Conservation (phyloP, 2,888 invertebrate genomes). For the Melolontha melolontha region DNA sequence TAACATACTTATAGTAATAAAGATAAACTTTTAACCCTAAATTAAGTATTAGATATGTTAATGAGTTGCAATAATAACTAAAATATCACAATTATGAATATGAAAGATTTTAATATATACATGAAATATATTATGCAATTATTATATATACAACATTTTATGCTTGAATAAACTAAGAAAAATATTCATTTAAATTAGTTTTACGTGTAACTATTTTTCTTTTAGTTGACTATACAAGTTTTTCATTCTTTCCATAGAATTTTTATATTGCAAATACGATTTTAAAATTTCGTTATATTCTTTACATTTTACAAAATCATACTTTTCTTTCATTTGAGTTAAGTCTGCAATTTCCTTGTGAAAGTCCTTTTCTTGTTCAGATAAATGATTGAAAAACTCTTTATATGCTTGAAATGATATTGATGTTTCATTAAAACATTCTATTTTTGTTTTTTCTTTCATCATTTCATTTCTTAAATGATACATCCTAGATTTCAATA, state of each 20-base stretch:
- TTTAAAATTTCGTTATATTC: constrained; percentile 65
- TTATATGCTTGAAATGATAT: constrained; percentile 63
- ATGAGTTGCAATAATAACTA: too few relatives aligned
- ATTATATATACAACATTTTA: too few relatives aligned
- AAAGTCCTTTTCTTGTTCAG: constrained; percentile 60
- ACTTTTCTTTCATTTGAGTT: constrained; percentile 60
- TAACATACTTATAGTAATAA: too few relatives aligned
- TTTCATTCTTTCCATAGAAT: constrained; percentile 63
- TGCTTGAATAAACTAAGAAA: too few relatives aligned
- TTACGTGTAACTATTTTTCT: too few relatives aligned
- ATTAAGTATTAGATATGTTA: too few relatives aligned
- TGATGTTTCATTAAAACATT: constrained; percentile 65
- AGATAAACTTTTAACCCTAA: too few relatives aligned
- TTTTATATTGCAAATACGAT: constrained; percentile 62
- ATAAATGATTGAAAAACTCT: constrained; percentile 60
- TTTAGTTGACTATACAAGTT: constrained; percentile 53
- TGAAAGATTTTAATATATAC: neutral
- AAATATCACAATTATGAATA: too few relatives aligned
- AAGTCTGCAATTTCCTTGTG: constrained; percentile 61
- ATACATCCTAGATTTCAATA: constrained; percentile 60
- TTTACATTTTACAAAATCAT: constrained; percentile 62
- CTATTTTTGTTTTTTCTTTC: constrained; percentile 53
- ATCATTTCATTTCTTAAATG: constrained; percentile 59
- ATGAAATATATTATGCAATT: neutral
- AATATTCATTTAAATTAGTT: too few relatives aligned